Conservation (phyloP, 2,888 invertebrate species). For the Adelognathus sp. region DNA sequence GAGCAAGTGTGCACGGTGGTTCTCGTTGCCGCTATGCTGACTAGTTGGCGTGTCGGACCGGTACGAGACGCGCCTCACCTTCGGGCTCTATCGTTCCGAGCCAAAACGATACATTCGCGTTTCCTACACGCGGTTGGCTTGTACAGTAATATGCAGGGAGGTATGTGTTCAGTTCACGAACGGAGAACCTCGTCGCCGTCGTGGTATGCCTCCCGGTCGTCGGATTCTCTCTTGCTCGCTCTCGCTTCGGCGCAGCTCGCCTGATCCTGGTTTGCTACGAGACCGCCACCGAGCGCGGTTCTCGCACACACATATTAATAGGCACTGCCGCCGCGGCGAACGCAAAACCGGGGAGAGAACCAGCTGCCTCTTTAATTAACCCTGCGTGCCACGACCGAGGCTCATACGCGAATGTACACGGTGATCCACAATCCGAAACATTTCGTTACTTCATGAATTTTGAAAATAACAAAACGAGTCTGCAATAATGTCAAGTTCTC, state of each 20-base stretch:
- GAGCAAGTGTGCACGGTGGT: background rate
- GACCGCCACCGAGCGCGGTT: conserved; percentile 51
- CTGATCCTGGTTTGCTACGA: conserved; percentile 44
- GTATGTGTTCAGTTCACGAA: conserved; percentile 16
- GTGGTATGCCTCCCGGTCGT: conserved; percentile 43
- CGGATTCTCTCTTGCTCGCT: conserved; percentile 49
- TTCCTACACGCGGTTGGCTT: background rate
- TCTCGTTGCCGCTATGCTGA: conserved; percentile 2
- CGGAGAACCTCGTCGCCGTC: conserved; percentile 30
- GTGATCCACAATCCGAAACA: conserved; percentile 32
- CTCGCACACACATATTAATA: conserved; percentile 64
- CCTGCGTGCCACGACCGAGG: conserved; percentile 66
- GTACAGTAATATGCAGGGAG: background rate
- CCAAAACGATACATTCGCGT: conserved; percentile 13
- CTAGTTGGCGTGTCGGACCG: conserved; percentile 10
- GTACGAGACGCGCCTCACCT: conserved; percentile 3
- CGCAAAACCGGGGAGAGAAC: conserved; percentile 55
- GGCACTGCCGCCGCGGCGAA: conserved; percentile 61
- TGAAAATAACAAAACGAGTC: background rate
- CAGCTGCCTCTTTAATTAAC: conserved; percentile 76
- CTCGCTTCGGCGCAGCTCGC: conserved; percentile 24
- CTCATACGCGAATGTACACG: conserved; percentile 38
- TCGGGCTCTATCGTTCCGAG: conserved; percentile 9
- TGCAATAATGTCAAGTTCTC: background rate
- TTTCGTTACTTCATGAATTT: background rate